Base-by-base conservation (phyloP, 2,113 vertebrate genomes). In the Psittacara wagleri region DNA sequence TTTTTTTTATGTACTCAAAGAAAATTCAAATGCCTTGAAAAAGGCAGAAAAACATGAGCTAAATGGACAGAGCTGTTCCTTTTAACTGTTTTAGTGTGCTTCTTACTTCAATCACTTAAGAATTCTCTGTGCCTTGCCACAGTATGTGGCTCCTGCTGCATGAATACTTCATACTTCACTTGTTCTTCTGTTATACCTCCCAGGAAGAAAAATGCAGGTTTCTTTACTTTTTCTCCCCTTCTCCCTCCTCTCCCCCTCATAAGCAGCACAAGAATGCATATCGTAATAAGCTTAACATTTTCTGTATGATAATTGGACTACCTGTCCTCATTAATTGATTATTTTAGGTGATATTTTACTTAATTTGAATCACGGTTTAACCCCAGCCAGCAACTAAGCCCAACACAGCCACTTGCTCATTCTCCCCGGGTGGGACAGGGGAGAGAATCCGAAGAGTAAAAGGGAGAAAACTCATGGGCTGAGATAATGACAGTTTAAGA, bases 61-160 rank as follows among this genome's bases (percentile, higher is more conserved):
- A 69, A 95, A 90, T 76, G 35, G 69, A 78, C 86, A 84, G 52
- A 81, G 8, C 43, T 83, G 31, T 81, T 61, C 33, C 68, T 97
- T 95, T 94, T 20, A 94, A 80, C 44, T 70, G 22, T 43, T 97
- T 90, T 86, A 91, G 33, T 18, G n/a, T 75, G 7, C 33, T 70
- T 33, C 61, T 84, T 78, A 67, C 64, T 91, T 91, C 80, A 91
- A 67, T 54, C 61, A 84, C 94, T 94, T 95, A 96, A 92, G 73
- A 96, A 75, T 92, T 81, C 77, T 94, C 83, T 83, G 55, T 90
- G 86, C 49, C 83, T 90, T 92, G 76, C 35, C 94, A 68, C 94
- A 95, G 95, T 86, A 79, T 96, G 96, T 82, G 80, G 61, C 27
- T 97, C 55, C 77, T 92, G 46, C 73, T 82, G 29, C 57, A 92